Conservation (phyloP, 2,888 invertebrate species). For the Trissolcus brochymenae region DNA sequence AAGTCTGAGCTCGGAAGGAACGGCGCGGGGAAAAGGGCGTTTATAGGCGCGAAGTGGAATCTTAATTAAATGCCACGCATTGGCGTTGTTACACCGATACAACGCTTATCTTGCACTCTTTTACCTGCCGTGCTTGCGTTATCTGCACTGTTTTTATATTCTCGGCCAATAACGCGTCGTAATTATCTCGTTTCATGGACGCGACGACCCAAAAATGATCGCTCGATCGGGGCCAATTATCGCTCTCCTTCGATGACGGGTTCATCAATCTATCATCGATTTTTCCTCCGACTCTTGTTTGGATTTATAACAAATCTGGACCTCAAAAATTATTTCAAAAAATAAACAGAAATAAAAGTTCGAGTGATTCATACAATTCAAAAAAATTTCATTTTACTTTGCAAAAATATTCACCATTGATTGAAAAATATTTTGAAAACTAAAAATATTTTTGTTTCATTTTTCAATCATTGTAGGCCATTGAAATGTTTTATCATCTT, state of each 20-base stretch:
- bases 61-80: conserved; percentile 58
- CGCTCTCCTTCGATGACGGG: conserved; percentile 3
- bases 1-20: conserved; percentile 59
- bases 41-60: conserved; percentile 58
- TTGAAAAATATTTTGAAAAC: no score
- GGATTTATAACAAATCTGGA: no score
- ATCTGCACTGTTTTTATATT: conserved; percentile 50
- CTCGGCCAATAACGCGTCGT: conserved; percentile 46
- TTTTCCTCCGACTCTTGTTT: neutral
- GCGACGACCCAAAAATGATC: conserved; percentile 37
- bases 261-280: conserved; percentile 23
- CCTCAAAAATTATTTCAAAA: no score
- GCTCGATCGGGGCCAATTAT: conserved; percentile 42
- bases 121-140: conserved; percentile 42
- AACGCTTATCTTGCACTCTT: conserved; percentile 50
- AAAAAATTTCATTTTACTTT: no score
- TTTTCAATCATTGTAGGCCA: conserved; percentile 3
- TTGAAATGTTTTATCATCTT: neutral
- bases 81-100: conserved; percentile 48
- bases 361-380: no score
- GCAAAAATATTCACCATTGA: no score
- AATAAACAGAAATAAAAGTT: no score
- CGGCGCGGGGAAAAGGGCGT: conserved; percentile 34
- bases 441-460: no score
- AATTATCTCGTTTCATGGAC: conserved; percentile 49